A percentile compares a stretch with the other conserved stretches of the same genome.
phyloP scores from a whole-genome alignment of 92 coral and sea anemone species.

The Phenganax subtilis region DNA sequence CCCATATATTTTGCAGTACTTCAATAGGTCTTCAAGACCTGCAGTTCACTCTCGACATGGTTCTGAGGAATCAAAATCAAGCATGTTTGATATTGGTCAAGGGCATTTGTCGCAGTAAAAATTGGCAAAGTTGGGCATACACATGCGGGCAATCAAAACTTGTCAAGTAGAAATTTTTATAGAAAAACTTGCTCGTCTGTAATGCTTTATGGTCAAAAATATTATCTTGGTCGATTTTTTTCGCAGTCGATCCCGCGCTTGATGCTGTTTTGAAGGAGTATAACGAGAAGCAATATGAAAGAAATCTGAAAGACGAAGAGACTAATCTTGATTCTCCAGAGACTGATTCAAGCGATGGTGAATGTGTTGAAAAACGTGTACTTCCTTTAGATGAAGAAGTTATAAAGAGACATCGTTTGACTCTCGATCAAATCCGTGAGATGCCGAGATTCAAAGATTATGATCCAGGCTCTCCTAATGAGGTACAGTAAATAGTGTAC shows the following conservation, averaged over 20 bases:
- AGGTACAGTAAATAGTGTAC: constrained; percentile 45
- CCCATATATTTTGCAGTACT: no score
- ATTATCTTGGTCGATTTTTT: background rate
- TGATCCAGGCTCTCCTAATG: constrained; percentile 70
- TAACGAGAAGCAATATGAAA: background rate
- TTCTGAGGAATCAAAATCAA: no score
- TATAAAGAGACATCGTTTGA: constrained; percentile 61
- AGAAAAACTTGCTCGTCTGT: background rate
- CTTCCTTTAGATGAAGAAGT: constrained; percentile 62
- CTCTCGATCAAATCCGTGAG: constrained; percentile 64
- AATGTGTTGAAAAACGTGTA: background rate
- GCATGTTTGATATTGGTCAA: no score
- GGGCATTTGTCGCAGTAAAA: no score
- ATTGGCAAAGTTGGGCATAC: no score
- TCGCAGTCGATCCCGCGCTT: constrained; percentile 35
- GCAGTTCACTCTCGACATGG: no score
- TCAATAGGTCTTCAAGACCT: no score
- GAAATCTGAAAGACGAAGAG: background rate
- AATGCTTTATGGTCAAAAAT: background rate
- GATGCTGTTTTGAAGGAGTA: constrained; percentile 38
- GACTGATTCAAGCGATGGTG: background rate
- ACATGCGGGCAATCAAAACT: no score
- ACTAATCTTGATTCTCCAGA: background rate
- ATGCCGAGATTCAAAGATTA: constrained; percentile 72
- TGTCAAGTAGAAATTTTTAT: no score